phyloP scores from a whole-genome alignment of 2,797 vertebrate species.

The Ibycter americanus region DNA sequence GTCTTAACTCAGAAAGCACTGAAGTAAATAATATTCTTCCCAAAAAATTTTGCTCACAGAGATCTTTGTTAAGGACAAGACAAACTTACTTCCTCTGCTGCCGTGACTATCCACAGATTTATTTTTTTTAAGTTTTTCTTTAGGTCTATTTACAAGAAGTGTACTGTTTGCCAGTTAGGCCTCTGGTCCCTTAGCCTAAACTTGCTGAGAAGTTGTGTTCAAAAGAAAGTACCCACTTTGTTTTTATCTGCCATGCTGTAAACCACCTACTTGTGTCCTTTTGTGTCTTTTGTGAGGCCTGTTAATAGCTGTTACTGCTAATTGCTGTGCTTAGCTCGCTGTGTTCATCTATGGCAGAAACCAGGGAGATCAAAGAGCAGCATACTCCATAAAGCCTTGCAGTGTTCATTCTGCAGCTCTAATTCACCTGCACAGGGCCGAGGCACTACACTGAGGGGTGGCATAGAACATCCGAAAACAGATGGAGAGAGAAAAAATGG shows the following conservation, averaged over 20 bases:
- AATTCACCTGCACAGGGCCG: not conserved
- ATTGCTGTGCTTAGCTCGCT: conserved; percentile 35
- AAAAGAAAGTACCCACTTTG: conserved; percentile 15
- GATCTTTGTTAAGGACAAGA: not conserved
- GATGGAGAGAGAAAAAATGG: not conserved
- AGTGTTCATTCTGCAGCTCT: conserved; percentile 1
- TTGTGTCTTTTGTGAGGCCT: conserved; percentile 38
- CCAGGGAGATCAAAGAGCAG: conserved; percentile 30
- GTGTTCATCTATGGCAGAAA: not conserved
- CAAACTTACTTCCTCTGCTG: not conserved
- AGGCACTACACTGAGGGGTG: not conserved
- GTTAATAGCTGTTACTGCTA: conserved; percentile 41
- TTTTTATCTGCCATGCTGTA: conserved; percentile 39
- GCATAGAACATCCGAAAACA: not conserved
- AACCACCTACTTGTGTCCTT: conserved; percentile 37
- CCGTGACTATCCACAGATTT: not conserved
- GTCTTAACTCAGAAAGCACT: not conserved
- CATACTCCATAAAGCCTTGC: conserved; percentile 27
- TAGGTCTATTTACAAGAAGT: not conserved
- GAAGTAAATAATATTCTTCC: not conserved
- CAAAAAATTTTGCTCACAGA: not conserved
- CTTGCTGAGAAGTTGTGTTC: not conserved
- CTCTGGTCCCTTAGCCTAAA: not conserved
- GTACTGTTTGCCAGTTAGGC: not conserved
- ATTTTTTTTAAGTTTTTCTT: too few species aligned